Percentiles rank a stretch among this genome's conserved stretches.
phyloP scores from a whole-genome alignment of 2,888 invertebrate genomes.

The Microctonus brassicae region DNA sequence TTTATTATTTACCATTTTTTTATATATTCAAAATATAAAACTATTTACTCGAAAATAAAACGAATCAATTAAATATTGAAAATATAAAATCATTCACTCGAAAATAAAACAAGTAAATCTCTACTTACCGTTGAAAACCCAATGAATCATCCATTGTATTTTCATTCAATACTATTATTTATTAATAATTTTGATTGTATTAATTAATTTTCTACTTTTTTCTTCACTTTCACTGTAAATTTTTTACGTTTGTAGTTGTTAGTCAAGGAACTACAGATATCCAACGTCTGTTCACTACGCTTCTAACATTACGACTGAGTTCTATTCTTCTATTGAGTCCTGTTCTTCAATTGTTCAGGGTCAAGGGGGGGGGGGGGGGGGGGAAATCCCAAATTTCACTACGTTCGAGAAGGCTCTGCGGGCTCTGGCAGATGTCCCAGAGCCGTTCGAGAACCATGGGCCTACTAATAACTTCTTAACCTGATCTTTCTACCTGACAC shows the following conservation, averaged over 20 bases:
- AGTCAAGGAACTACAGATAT: background rate
- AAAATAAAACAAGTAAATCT: slow-evolving; percentile 34
- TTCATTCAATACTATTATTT: slow-evolving; percentile 30
- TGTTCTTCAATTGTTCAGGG: background rate
- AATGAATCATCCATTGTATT: slow-evolving; percentile 33
- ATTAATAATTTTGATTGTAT: slow-evolving; percentile 23
- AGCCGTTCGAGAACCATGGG: no score
- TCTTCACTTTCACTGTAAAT: slow-evolving; percentile 32
- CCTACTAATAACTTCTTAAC: background rate
- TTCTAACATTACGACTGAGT: background rate
- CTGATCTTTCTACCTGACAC: background rate
- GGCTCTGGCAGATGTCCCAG: no score
- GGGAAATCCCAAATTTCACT: background rate
- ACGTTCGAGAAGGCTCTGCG: no score
- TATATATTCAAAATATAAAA: slow-evolving; percentile 33
- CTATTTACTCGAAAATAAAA: slow-evolving; percentile 33
- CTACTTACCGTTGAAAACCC: slow-evolving; percentile 32
- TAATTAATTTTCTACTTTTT: slow-evolving; percentile 32
- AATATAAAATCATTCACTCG: no score
- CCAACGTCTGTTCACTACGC: slow-evolving; percentile 4
- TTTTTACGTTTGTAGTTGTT: background rate
- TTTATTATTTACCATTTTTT: slow-evolving; percentile 28
- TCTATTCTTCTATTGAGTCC: no score
- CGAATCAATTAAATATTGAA: no score
- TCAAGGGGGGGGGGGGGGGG: background rate